phyloP scores from a whole-genome alignment of 2,888 invertebrate genomes.

The Marronus borbonicus region DNA sequence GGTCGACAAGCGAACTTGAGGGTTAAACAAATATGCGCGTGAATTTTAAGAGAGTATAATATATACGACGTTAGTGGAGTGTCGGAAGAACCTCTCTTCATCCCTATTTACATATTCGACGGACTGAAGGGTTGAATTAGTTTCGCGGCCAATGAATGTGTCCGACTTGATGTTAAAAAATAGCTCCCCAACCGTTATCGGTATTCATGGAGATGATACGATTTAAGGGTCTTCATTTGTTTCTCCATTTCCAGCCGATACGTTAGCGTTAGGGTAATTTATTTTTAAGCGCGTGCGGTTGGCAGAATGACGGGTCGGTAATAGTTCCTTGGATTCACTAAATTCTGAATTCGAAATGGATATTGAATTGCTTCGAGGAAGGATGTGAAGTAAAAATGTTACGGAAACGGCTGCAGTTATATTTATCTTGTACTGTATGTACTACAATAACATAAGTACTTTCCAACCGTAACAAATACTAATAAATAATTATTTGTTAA shows the following conservation, averaged over 20 bases:
- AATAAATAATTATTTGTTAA: no score
- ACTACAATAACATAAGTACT: no score
- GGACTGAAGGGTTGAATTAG: conserved; percentile 41
- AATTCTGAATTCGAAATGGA: background rate
- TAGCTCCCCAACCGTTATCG: conserved; percentile 27
- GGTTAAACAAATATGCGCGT: conserved; percentile 43
- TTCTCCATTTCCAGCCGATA: conserved; percentile 19
- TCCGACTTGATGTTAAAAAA: conserved; percentile 37
- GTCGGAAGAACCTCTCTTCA: conserved; percentile 33
- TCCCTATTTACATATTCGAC: conserved; percentile 45
- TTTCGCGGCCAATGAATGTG: conserved; percentile 33
- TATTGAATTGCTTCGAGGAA: conserved; percentile 9
- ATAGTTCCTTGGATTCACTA: background rate
- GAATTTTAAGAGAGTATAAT: conserved; percentile 45
- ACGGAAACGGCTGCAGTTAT: no score
- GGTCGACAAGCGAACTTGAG: conserved; percentile 38
- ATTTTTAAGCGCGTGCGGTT: conserved; percentile 14
- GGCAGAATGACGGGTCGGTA: conserved; percentile 23
- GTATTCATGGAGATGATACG: conserved; percentile 40
- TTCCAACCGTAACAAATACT: no score
- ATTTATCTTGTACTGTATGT: no score
- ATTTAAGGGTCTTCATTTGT: conserved; percentile 22
- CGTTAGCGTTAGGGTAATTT: conserved; percentile 28
- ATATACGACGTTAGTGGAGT: conserved; percentile 38
- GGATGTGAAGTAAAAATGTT: background rate